Conservation (phyloP, 2,888 invertebrate species). For the Chalcis sispes region DNA sequence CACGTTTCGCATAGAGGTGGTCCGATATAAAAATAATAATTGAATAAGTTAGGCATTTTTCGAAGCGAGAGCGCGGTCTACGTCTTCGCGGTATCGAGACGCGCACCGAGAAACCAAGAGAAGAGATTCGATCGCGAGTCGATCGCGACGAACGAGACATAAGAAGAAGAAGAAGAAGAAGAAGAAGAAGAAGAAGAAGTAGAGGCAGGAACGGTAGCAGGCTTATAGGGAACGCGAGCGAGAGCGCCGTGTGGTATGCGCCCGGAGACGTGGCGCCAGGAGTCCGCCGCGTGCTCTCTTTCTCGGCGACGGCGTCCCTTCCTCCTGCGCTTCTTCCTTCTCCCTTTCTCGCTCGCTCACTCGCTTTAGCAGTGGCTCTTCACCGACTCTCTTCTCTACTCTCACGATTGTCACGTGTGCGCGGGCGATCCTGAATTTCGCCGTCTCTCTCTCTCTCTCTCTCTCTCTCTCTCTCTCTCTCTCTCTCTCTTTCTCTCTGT, state of each 20-base stretch:
- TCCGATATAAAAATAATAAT: constrained; percentile 75
- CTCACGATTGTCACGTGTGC: constrained; percentile 41
- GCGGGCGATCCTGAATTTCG: neutral
- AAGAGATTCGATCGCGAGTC: too few species aligned
- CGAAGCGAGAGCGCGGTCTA: constrained; percentile 57
- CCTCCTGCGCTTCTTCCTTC: neutral
- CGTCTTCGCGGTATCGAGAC: constrained; percentile 71
- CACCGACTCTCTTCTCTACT: constrained; percentile 9
- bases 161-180: constrained; percentile 55
- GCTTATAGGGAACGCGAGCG: too few species aligned
- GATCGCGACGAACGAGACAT: constrained; percentile 41
- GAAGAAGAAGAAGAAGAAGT: constrained; percentile 52
- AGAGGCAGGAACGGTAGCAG: constrained; percentile 21
- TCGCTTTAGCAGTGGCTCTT: constrained; percentile 8
- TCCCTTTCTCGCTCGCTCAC: constrained; percentile 44
- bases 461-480: too few species aligned
- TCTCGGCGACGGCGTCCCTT: constrained; percentile 37
- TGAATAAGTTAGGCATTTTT: constrained; percentile 70
- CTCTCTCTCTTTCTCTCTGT: too few species aligned
- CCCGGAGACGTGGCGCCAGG: constrained; percentile 58
- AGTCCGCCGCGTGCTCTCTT: constrained; percentile 20
- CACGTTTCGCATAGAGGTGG: constrained; percentile 68
- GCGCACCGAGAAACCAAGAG: constrained; percentile 58
- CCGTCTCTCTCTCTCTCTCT: too few species aligned
- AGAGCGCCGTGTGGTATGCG: constrained; percentile 53